phyloP scores from a whole-genome alignment of 1,140 invertebrate species.

The Chymomyza costata region DNA sequence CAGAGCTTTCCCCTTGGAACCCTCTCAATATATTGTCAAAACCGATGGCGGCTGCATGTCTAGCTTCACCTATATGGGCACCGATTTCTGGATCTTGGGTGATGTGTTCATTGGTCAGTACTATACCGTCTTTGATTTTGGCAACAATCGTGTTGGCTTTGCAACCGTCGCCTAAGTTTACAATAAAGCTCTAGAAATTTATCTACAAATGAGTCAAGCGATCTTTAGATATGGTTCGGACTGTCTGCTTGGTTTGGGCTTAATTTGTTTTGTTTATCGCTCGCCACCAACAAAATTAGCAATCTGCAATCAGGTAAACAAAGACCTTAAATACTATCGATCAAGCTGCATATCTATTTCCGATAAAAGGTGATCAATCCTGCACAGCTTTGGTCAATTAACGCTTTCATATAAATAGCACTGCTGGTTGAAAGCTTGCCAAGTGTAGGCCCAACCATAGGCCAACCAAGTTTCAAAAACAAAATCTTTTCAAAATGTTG shows the following conservation, averaged over 20 bases:
- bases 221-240: slow-evolving; percentile 1
- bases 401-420: slow-evolving; percentile 35
- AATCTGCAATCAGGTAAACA: slow-evolving; percentile 30
- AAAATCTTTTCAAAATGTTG: slow-evolving; percentile 24
- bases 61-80: slow-evolving; percentile 30
- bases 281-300: slow-evolving; percentile 21
- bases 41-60: slow-evolving; percentile 26
- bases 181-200: slow-evolving; percentile 16
- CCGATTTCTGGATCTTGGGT: slow-evolving; percentile 90
- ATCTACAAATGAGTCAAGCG: neutral
- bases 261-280: slow-evolving; percentile 4
- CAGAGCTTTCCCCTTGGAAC: slow-evolving; percentile 29
- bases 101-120: slow-evolving; percentile 96
- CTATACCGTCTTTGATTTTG: slow-evolving; percentile 95
- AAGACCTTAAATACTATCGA: slow-evolving; percentile 25
- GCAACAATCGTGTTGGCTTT: slow-evolving; percentile 92
- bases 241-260: neutral
- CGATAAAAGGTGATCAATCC: slow-evolving; percentile 35
- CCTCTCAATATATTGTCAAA: slow-evolving; percentile 40
- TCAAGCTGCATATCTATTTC: slow-evolving; percentile 34
- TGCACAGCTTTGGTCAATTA: slow-evolving; percentile 3
- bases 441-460: slow-evolving; percentile 39
- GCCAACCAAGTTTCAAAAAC: neutral
- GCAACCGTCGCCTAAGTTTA: slow-evolving; percentile 77
- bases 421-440: neutral